These are phyloP conservation scores for Miniopterus natalensis DNA, from an alignment of 2,113 vertebrate genomes.

Conservation along the genomic window DNA sequence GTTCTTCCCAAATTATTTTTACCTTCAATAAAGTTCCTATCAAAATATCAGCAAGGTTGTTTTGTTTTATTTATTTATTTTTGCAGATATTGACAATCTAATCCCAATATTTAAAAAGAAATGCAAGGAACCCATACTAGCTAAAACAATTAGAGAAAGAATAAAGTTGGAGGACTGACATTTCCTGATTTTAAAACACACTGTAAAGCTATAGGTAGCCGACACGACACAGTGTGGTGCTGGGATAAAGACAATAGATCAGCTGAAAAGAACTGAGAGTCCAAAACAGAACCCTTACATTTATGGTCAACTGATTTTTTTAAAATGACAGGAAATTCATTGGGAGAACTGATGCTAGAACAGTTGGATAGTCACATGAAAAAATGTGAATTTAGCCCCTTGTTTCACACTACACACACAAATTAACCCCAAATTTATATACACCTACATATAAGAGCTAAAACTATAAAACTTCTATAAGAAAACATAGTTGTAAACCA, in stretches of 20 bases:
- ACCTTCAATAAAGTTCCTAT: constrained; percentile 16
- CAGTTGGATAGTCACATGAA: background rate
- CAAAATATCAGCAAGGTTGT: background rate
- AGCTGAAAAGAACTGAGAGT: background rate
- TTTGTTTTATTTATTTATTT: no score
- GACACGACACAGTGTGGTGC: background rate
- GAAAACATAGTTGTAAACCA: background rate
- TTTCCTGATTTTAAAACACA: background rate
- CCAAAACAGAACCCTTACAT: background rate
- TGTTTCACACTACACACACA: background rate
- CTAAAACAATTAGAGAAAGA: background rate
- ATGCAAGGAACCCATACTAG: background rate
- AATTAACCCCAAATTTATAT: background rate
- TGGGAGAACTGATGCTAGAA: background rate
- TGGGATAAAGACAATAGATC: background rate
- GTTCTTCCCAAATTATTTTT: constrained; percentile 24
- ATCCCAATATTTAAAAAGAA: background rate
- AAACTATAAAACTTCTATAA: constrained; percentile 26
- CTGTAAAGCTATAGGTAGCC: background rate
- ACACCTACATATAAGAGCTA: background rate
- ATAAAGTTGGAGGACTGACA: background rate
- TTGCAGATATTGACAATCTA: constrained; percentile 1
- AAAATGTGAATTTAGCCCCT: background rate
- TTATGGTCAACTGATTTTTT: background rate
- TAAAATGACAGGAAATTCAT: background rate